Conservation (phyloP, 2,113 vertebrate genomes). For the Genyomyrus donnyi region DNA sequence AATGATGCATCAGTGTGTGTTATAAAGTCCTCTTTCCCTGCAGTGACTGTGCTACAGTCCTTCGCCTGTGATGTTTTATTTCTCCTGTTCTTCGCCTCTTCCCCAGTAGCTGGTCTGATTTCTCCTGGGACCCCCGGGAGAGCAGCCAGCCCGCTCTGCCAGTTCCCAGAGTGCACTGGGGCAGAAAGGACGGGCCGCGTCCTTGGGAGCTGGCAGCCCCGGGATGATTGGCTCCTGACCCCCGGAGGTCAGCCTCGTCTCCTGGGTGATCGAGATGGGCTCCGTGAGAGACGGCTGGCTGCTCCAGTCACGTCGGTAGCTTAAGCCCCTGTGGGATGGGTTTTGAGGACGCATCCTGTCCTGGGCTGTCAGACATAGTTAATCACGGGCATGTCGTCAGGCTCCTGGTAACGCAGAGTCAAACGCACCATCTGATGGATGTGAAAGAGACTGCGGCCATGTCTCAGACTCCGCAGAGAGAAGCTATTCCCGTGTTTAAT, state of each 20-base stretch:
- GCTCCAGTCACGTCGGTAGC: background rate
- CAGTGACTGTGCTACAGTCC: background rate
- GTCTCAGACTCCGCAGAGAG: background rate
- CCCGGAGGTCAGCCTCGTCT: slow-evolving; percentile 18
- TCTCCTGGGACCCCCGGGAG: slow-evolving; percentile 8
- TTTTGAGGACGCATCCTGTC: background rate
- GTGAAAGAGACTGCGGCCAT: background rate
- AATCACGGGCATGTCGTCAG: background rate
- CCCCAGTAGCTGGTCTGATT: background rate
- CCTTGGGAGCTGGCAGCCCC: slow-evolving; percentile 9
- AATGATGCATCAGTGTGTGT: background rate
- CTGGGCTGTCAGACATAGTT: background rate
- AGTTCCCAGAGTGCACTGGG: slow-evolving; percentile 28
- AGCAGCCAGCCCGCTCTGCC: background rate
- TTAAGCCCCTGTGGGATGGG: background rate
- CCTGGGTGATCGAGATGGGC: slow-evolving; percentile 10
- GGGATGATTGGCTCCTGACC: slow-evolving; percentile 4
- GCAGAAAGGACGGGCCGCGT: slow-evolving; percentile 15
- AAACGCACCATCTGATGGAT: background rate
- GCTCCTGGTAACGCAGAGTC: background rate
- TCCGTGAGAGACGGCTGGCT: background rate
- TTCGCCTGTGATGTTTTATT: background rate
- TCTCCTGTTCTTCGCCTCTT: background rate
- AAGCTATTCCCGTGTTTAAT: background rate
- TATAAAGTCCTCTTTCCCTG: background rate